Evolutionary conservation across 2,113 vertebrate species (phyloP).

Genomic region (Erythrocercus mccallii): DNA sequence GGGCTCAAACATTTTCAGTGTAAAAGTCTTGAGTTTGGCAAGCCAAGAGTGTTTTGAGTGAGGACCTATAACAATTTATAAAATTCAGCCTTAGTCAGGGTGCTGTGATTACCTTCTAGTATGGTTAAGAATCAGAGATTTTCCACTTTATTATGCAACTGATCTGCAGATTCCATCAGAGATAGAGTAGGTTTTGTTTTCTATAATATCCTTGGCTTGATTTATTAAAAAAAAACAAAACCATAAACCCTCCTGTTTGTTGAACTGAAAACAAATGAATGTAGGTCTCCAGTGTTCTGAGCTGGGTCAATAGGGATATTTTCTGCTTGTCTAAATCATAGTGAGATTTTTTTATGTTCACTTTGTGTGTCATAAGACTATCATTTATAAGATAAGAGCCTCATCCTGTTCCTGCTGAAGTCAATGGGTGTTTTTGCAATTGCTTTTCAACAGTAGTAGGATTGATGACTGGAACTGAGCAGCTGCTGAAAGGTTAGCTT

Average conservation of each 20-base stretch:
- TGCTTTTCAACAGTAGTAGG: slow-evolving; percentile 6
- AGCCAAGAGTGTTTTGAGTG: neutral
- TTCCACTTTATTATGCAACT: neutral
- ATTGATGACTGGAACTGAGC: slow-evolving; percentile 31
- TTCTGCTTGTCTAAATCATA: slow-evolving; percentile 4
- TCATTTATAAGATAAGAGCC: neutral
- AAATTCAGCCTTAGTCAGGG: neutral
- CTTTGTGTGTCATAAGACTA: neutral
- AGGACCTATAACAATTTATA: neutral
- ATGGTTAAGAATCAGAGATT: neutral
- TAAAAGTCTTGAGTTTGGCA: neutral
- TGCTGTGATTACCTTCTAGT: neutral
- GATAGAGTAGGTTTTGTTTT: neutral
- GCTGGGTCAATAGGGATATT: neutral
- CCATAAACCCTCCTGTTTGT: neutral
- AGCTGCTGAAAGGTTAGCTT: slow-evolving; percentile 38
- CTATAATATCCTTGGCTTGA: neutral
- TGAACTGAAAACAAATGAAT: neutral
- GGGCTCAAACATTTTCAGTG: neutral
- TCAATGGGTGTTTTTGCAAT: neutral
- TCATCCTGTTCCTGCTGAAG: neutral
- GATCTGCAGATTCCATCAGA: neutral
- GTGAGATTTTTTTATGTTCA: neutral
- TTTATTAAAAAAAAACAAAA: neutral
- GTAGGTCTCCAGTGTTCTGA: neutral